Base-by-base conservation (phyloP, 2,113 vertebrate genomes). In the Zosterops pallidus region DNA sequence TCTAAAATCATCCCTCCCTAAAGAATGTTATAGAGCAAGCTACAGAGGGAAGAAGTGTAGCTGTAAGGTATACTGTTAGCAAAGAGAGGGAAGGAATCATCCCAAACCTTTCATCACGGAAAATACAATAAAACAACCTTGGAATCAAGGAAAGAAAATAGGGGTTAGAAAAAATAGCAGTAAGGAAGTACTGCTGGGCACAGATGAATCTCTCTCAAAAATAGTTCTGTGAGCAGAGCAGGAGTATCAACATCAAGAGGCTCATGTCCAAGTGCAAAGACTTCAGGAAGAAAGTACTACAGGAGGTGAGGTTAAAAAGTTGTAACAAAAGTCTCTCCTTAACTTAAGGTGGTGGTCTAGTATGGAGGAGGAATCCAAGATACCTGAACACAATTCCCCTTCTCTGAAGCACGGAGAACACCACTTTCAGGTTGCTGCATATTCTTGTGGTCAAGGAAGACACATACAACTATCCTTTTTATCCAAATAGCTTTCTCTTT, bases 81-180 rank as follows among this genome's bases (percentile, higher is more conserved):
- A 71, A 91, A 90, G 59, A 31, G 55, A 88, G 41, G 37, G 64
- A 94, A 89, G 41, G 22, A 80, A 33, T 85, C 86, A 88, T 76
- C 42, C 47, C 49, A 96, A 94, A 92, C 63, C 90, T 93, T 95
- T 95, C 79, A 94, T 85, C 87, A 93, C 20, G 14, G 68, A 89
- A 86, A 96, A 91, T 64, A 44, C 21, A 93, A 74, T 64, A 77
- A 81, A 94, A 92, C 42, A 88, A 53, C 64, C 64, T 29, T 81
- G 64, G 83, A 91, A 86, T 82, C 71, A 82, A 92, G 83, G 33
- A 82, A 91, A 91, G 75, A 89, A 95, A 92, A 96, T 26, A 85
- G 50, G 19, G 50, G 46, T 79, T 92, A 79, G 50, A 35, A 96
- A 92, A 95, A 92, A 85, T 3, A 94, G 79, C 70, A 92, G 59